phyloP scores from a whole-genome alignment of 2,888 invertebrate species.

The Cantharis flavilabris region DNA sequence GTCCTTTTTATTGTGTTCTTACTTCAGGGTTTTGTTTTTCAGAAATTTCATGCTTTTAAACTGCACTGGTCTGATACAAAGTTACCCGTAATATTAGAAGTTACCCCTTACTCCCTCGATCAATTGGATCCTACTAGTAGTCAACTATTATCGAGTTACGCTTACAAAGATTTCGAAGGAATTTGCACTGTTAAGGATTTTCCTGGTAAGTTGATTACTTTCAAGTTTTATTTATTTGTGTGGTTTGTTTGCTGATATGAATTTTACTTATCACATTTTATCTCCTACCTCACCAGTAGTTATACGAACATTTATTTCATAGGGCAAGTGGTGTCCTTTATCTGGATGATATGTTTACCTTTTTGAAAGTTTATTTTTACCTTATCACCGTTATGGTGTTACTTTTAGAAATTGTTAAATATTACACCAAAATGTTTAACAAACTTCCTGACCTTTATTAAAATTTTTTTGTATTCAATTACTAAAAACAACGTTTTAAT shows the following conservation, averaged over 20 bases:
- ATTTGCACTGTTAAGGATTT: slow-evolving; percentile 83
- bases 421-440: neutral
- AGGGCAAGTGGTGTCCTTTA: neutral
- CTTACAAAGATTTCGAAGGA: slow-evolving; percentile 84
- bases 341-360: neutral
- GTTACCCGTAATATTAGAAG: slow-evolving; percentile 85
- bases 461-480: neutral
- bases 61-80: slow-evolving; percentile 96
- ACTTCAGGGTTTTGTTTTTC: slow-evolving; percentile 16
- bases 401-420: neutral
- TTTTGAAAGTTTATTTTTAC: neutral
- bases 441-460: neutral
- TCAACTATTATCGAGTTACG: slow-evolving; percentile 79
- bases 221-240: neutral
- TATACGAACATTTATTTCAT: neutral
- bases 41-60: slow-evolving; percentile 84
- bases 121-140: slow-evolving; percentile 89
- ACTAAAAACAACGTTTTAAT: neutral
- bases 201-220: slow-evolving; percentile 60
- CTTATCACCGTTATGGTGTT: neutral
- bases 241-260: neutral
- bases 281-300: neutral
- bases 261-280: neutral
- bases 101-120: slow-evolving; percentile 89
- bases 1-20: neutral